Evolutionary conservation across 2,113 vertebrate genomes (phyloP), one percentile per base, ranked within the genome.

Genomic region (Panurus biarmicus): DNA sequence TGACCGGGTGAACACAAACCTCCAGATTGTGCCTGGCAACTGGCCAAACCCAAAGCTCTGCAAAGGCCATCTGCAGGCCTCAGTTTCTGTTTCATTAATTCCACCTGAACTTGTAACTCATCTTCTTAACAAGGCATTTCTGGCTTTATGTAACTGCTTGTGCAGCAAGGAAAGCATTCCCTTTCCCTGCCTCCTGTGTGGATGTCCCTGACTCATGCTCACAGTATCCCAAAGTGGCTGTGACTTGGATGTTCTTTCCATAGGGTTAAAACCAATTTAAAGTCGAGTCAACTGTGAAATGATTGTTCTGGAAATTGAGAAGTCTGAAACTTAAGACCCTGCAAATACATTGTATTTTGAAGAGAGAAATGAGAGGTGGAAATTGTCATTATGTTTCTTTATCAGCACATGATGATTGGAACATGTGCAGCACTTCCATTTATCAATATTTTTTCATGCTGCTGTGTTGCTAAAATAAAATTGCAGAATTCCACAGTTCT

Each of bases 11-110:
- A 94, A 21, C 60, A 70, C 56, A 88, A 77, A 3, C 38, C 67
- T 87, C 64, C 18, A 36, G 28, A 77, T 91, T 60, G 48, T 74
- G 79, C 51, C 69, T 95, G 94, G 92, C 92, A 42, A 35, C 35
- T 2, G 7, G 65, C 94, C 93, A 97, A 77, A 74, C 38, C 45
- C 72, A 24, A 0, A 40, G 76, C 58, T 95, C 69, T 92, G 78
- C 33, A 40, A 18, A 82, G 65, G 56, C 87, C 67, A 6, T 67
- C 89, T 40, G 22, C 35, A 65, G 75, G 40, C 82, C 38, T 88
- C 31, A 4, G 75, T 85, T 96, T 92, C 85, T 95, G 78, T 95
- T 95, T 84, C 91, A 38, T 78, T 86, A 60, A 71, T 74, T 93
- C 73, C 42, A 73, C 90, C 92, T 94, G 79, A 94, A 88, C 85